phyloP scores from a whole-genome alignment of 1,140 invertebrate genomes.

The Lordiphosa collinella region DNA sequence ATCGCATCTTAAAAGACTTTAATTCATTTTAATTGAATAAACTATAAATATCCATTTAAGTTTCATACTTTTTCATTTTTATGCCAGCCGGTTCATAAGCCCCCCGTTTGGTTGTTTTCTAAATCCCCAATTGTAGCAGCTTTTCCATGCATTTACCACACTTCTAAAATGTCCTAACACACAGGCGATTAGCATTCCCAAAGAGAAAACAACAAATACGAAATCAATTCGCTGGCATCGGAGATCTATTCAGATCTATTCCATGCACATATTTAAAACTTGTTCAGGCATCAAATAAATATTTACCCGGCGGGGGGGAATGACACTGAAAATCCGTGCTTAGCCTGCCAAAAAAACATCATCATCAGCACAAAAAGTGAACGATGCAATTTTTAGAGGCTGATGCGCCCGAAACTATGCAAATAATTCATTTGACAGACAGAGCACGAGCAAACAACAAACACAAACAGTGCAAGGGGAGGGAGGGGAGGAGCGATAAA shows the following conservation, averaged over 20 bases:
- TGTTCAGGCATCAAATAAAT: slow-evolving; percentile 70
- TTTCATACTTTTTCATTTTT: no score
- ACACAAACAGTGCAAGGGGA: slow-evolving; percentile 3
- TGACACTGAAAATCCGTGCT: slow-evolving; percentile 58
- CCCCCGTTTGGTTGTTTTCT: neutral
- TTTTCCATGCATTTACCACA: slow-evolving; percentile 24
- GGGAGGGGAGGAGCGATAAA: slow-evolving; percentile 38
- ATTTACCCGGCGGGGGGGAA: slow-evolving; percentile 49
- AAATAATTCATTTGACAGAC: slow-evolving; percentile 77
- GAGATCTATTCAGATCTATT: slow-evolving; percentile 33
- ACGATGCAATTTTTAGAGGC: slow-evolving; percentile 23
- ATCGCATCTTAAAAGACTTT: no score
- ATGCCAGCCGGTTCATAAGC: no score
- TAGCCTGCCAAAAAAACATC: slow-evolving; percentile 34
- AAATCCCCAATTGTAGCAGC: slow-evolving; percentile 20
- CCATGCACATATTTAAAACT: slow-evolving; percentile 63
- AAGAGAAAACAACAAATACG: neutral
- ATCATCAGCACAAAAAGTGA: neutral
- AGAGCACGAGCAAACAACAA: slow-evolving; percentile 28
- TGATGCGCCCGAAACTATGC: slow-evolving; percentile 60
- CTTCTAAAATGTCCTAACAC: slow-evolving; percentile 9
- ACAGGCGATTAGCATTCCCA: slow-evolving; percentile 45
- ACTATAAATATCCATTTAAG: no score
- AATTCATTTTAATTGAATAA: no score
- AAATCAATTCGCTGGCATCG: slow-evolving; percentile 7